phyloP scores from a whole-genome alignment of 2,797 vertebrate genomes.

The Thaleichthys pacificus region DNA sequence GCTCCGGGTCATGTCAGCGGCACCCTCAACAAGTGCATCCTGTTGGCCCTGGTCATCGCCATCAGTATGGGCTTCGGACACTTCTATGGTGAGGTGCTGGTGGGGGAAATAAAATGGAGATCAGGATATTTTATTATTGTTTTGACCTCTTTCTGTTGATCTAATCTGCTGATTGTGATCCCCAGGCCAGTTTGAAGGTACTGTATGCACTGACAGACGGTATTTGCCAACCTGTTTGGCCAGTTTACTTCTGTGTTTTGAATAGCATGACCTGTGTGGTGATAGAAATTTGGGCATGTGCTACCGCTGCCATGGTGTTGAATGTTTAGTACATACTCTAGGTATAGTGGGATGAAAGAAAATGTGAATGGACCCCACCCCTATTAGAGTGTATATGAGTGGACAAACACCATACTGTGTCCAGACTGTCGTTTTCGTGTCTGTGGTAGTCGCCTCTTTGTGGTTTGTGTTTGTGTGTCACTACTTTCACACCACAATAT shows the following conservation, averaged over 20 bases:
- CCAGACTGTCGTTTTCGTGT: neutral
- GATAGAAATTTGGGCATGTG: neutral
- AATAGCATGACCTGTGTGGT: constrained; percentile 2
- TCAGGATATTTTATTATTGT: neutral
- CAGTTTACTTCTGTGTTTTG: constrained; percentile 19
- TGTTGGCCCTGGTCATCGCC: constrained; percentile 85
- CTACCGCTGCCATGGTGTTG: neutral
- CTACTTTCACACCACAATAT: neutral
- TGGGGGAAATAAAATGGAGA: neutral
- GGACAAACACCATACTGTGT: neutral
- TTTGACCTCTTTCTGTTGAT: neutral
- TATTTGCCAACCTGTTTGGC: constrained; percentile 34
- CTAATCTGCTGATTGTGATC: constrained; percentile 35
- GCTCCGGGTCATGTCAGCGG: constrained; percentile 52
- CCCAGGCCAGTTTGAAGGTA: constrained; percentile 73
- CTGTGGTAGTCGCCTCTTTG: neutral
- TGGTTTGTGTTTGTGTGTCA: neutral
- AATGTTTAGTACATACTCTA: neutral
- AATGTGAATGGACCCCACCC: neutral
- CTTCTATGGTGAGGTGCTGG: constrained; percentile 82
- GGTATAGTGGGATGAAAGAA: neutral
- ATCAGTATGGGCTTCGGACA: constrained; percentile 91
- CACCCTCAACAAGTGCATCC: constrained; percentile 82
- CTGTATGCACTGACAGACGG: constrained; percentile 42
- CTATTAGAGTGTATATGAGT: neutral